phyloP scores from a whole-genome alignment of 2,797 vertebrate genomes.

The Phylloscopus collybita region DNA sequence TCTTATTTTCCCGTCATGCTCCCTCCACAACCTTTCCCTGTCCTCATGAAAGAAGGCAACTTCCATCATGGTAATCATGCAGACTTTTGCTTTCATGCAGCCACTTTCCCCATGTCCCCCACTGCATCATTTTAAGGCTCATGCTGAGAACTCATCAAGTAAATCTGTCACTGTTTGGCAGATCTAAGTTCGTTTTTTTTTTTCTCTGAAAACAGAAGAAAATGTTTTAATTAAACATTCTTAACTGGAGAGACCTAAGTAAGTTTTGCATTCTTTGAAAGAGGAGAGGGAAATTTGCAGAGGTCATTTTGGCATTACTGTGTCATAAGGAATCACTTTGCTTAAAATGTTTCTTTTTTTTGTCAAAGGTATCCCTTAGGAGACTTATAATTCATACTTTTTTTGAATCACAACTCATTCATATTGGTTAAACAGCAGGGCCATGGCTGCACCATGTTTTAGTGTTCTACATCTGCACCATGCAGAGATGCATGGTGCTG shows the following conservation, averaged over 20 bases:
- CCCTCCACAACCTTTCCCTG: not conserved
- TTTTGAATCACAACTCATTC: not conserved
- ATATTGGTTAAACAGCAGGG: not conserved
- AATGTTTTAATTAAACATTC: not conserved
- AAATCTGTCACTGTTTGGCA: not conserved
- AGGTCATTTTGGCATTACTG: not conserved
- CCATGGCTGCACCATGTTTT: fast-evolving
- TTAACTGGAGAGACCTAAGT: not conserved
- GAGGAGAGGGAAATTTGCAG: not conserved
- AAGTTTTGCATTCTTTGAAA: not conserved
- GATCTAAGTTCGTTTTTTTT: not conserved
- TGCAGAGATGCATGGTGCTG: fast-evolving
- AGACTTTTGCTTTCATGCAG: not conserved
- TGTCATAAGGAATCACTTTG: not conserved
- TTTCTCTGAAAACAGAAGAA: not conserved
- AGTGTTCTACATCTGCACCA: not conserved
- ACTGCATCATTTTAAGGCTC: not conserved
- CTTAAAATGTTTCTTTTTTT: not conserved
- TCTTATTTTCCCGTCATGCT: not conserved
- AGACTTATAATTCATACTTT: not conserved
- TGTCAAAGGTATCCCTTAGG: not conserved
- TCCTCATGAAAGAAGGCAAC: not conserved
- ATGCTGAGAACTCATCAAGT: not conserved
- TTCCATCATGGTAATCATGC: not conserved
- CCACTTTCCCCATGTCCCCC: not conserved